These are phyloP conservation scores for Paratrypauchen microcephalus DNA, from an alignment of 2,797 vertebrate genomes.

Conservation along the genomic window DNA sequence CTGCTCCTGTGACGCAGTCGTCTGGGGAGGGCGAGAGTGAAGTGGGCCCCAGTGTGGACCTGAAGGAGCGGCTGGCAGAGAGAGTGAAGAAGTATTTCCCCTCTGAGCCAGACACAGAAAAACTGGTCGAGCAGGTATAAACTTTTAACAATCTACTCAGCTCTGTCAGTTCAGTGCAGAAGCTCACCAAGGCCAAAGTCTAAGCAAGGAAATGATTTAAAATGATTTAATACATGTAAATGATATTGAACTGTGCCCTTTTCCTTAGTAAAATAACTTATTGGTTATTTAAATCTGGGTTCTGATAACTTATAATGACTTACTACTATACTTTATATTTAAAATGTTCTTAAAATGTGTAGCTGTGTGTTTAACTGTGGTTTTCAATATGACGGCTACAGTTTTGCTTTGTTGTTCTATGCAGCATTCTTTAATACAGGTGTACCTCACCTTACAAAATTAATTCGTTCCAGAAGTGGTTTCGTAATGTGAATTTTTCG, in stretches of 20 bases:
- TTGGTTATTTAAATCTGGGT: too few relatives aligned
- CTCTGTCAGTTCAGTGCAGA: not conserved
- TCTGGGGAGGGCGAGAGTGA: constrained; percentile 60
- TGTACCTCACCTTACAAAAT: too few relatives aligned
- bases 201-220: not conserved
- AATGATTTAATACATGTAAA: not conserved
- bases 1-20: constrained; percentile 41
- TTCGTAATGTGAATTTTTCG: too few relatives aligned
- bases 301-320: too few relatives aligned
- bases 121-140: constrained; percentile 78
- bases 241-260: too few relatives aligned
- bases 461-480: too few relatives aligned
- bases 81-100: constrained; percentile 75
- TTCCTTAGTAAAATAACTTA: too few relatives aligned
- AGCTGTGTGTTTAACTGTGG: not conserved
- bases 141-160: not conserved
- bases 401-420: not conserved
- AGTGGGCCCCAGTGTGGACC: constrained; percentile 52
- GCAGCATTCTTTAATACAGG: not conserved
- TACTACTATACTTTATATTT: too few relatives aligned
- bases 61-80: constrained; percentile 72
- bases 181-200: not conserved
- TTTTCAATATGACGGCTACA: not conserved
- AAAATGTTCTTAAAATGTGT: too few relatives aligned
- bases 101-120: constrained; percentile 60